Evolutionary conservation across 1,140 invertebrate species (phyloP).

Genomic region (Drosophila pallidifrons): DNA sequence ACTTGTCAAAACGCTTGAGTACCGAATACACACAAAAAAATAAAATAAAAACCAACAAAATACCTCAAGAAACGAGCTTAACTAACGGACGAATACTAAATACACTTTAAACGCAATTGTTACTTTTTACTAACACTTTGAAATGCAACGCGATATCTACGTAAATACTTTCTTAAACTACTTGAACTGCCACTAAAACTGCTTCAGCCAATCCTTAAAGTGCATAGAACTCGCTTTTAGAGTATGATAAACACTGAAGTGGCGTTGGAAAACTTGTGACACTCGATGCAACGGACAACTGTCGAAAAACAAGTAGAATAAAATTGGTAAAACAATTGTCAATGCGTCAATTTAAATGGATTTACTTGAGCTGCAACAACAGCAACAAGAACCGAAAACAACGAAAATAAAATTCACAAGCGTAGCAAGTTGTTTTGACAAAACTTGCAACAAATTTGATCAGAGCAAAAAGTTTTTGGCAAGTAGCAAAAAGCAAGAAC

Average conservation of each 20-base stretch:
- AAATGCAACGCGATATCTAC: too few relatives aligned
- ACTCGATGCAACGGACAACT: conserved; percentile 37
- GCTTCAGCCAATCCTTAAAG: not conserved
- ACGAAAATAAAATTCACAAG: conserved; percentile 12
- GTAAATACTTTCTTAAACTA: too few relatives aligned
- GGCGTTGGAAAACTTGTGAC: conserved; percentile 45
- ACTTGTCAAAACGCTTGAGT: conserved; percentile 62
- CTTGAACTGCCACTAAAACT: too few relatives aligned
- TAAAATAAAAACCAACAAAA: not conserved
- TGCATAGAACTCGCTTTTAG: not conserved
- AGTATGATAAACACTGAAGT: not conserved
- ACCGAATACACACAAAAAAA: conserved; percentile 19
- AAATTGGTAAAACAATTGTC: conserved; percentile 80
- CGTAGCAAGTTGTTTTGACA: conserved; percentile 21
- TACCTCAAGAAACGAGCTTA: not conserved
- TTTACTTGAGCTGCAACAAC: conserved; percentile 53
- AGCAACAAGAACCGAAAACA: conserved; percentile 19
- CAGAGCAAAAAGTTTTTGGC: not conserved
- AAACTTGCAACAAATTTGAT: conserved; percentile 32
- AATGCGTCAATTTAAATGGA: conserved; percentile 77
- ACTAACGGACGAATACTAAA: not conserved
- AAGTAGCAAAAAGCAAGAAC: not conserved
- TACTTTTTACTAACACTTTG: too few relatives aligned
- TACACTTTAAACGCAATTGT: not conserved
- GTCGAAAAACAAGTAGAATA: conserved; percentile 64